Evolutionary conservation across 2,888 invertebrate species (phyloP), one percentile per base, ranked within the genome.

Genomic region (Heteromurus nitidus): DNA sequence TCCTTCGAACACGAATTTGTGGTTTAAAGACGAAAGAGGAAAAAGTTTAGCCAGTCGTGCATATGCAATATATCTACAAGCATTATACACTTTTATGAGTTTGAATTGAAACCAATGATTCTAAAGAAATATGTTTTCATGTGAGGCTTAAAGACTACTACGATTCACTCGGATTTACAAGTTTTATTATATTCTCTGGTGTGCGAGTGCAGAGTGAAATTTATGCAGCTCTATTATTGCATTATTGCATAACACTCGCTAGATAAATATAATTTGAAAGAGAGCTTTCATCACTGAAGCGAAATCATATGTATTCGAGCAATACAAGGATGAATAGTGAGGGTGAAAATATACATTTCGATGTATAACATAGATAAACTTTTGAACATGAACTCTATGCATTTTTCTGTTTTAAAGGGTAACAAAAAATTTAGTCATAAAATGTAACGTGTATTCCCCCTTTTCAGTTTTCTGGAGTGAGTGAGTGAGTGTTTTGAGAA

Each of bases 121-220:
- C n/a, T n/a, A n/a, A n/a, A 55, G 69, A 11, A 62, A 62, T 26
- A 31, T n/a, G 22, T 1, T 60, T 60, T 60, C 24, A n/a, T 50
- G 50, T 60, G 26, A 26, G 16, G 22, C 36, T 36, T n/a, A n/a
- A n/a, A n/a, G n/a, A n/a, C n/a, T n/a, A n/a, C 36, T 36, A 36
- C 36, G 13, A 9, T 36, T 36, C 13, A 9, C 13, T 13, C 7
- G 5, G 36, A 36, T 36, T 5, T 5, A 13, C 36, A 36, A 36
- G 5, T 9, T 36, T 13, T 36, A 5, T 36, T 36, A 13, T 36
- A 36, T 36, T 9, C n/a, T n/a, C 47, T n/a, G n/a, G n/a, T n/a
- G n/a, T n/a, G n/a, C 11, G 47, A n/a, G 47, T 67, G 67, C 13
- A 69, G 50, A 47, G 69, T 69, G 62, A 62, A 73, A 62, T 73